phyloP scores from a whole-genome alignment of 2,888 invertebrate species.

The Exephanes ischioxanthus region DNA sequence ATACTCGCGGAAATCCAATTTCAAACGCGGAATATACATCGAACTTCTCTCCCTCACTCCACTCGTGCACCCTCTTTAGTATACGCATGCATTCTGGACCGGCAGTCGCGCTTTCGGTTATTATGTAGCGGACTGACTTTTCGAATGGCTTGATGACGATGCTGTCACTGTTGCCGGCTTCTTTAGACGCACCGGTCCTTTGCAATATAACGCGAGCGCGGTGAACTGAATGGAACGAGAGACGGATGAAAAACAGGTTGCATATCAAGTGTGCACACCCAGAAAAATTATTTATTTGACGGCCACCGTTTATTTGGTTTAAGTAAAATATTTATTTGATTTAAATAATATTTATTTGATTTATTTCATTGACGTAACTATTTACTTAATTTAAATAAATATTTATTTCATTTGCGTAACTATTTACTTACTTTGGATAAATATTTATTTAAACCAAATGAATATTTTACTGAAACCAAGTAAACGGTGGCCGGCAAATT shows the following conservation, averaged over 20 bases:
- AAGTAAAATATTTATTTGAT: too few species aligned
- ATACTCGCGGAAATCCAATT: constrained; percentile 67
- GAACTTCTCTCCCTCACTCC: constrained; percentile 49
- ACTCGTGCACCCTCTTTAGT: neutral
- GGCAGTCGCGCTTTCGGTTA: constrained; percentile 9
- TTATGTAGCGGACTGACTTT: constrained; percentile 17
- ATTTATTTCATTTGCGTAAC: too few species aligned
- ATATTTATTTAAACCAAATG: too few species aligned
- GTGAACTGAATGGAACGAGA: neutral
- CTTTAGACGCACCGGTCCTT: neutral
- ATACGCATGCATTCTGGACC: neutral
- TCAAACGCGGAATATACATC: constrained; percentile 64
- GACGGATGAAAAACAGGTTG: neutral
- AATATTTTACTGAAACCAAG: too few species aligned
- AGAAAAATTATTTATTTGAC: too few species aligned
- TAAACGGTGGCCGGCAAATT: too few species aligned
- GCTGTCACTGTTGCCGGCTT: neutral
- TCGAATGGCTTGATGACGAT: neutral
- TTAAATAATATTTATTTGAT: too few species aligned
- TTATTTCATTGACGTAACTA: too few species aligned
- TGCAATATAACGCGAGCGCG: neutral
- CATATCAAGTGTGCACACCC: neutral
- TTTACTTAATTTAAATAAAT: too few species aligned
- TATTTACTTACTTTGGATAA: too few species aligned
- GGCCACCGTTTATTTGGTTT: too few species aligned